Conservation (phyloP, 1,140 invertebrate genomes). For the Halictus rubicundus region DNA sequence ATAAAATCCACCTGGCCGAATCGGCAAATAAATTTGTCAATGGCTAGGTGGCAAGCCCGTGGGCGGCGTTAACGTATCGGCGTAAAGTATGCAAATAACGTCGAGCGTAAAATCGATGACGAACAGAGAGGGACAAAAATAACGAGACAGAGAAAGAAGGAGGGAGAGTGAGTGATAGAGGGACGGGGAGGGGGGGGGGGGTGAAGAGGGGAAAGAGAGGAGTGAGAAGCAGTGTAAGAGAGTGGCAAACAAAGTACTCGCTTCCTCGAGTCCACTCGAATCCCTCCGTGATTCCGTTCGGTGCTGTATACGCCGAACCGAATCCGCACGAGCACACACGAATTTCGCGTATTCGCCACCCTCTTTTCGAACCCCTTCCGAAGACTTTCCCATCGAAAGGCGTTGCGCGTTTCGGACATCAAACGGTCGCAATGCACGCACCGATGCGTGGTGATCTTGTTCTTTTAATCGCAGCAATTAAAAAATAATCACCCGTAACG, state of each 20-base stretch:
- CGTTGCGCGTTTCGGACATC: conserved; percentile 37
- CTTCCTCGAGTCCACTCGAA: conserved; percentile 3
- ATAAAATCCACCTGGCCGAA: conserved; percentile 37
- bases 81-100: conserved; percentile 62
- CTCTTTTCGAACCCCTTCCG: conserved; percentile 12
- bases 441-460: conserved; percentile 59
- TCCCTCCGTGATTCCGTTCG: not conserved
- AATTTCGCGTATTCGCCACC: not conserved
- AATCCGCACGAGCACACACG: not conserved
- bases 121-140: conserved; percentile 11
- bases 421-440: conserved; percentile 49
- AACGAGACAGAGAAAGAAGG: not conserved
- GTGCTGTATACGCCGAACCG: conserved; percentile 1
- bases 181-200: too few relatives aligned
- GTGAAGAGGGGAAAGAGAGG: too few relatives aligned
- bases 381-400: conserved; percentile 7
- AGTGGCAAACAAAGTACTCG: not conserved
- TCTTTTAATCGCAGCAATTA: conserved; percentile 72
- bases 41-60: conserved; percentile 39
- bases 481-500: conserved; percentile 74
- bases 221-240: too few relatives aligned
- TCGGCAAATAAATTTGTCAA: conserved; percentile 57
- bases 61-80: conserved; percentile 47
- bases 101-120: conserved; percentile 57
- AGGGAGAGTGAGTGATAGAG: not conserved